Conservation (phyloP, 2,888 invertebrate species). For the Melieria crassipennis region DNA sequence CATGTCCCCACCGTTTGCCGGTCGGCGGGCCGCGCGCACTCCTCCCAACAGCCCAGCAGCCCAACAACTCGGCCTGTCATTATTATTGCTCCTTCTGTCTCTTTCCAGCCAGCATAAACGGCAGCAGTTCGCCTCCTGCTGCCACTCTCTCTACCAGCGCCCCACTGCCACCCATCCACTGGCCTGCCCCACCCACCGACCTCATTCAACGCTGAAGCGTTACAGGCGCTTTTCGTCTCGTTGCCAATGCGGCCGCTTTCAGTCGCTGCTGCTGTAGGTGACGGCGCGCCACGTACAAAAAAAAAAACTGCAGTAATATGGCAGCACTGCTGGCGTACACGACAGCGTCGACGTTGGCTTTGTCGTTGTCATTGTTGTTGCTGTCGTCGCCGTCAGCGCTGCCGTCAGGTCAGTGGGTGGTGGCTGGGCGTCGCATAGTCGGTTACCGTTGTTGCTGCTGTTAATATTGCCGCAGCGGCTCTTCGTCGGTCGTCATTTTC, state of each 20-base stretch:
- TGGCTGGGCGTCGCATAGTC: not conserved
- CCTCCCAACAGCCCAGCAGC: too few relatives aligned
- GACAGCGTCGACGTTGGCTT: not conserved
- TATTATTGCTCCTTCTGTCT: too few relatives aligned
- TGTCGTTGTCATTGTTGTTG: conserved; percentile 2
- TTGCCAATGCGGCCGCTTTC: conserved; percentile 6
- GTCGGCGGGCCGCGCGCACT: too few relatives aligned
- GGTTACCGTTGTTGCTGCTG: conserved; percentile 12
- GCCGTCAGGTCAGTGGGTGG: conserved; percentile 45
- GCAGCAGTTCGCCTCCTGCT: too few relatives aligned
- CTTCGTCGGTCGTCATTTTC: not conserved
- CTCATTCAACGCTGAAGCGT: conserved; percentile 10
- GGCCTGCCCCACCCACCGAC: conserved; percentile 1
- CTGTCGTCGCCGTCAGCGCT: conserved; percentile 34
- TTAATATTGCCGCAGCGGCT: not conserved
- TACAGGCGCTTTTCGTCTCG: not conserved
- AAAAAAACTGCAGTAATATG: too few relatives aligned
- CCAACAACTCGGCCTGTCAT: too few relatives aligned
- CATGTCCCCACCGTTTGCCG: too few relatives aligned
- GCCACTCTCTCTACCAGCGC: too few relatives aligned
- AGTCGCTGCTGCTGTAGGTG: conserved; percentile 11
- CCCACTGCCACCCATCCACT: conserved; percentile 11
- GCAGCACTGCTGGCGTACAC: not conserved
- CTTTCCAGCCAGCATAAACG: too few relatives aligned
- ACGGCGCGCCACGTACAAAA: too few relatives aligned